A percentile compares a stretch with the other conserved stretches of the same genome.
These are phyloP conservation scores for Paratilapia polleni DNA, from an alignment of 2,113 vertebrate genomes.

Conservation along the genomic window DNA sequence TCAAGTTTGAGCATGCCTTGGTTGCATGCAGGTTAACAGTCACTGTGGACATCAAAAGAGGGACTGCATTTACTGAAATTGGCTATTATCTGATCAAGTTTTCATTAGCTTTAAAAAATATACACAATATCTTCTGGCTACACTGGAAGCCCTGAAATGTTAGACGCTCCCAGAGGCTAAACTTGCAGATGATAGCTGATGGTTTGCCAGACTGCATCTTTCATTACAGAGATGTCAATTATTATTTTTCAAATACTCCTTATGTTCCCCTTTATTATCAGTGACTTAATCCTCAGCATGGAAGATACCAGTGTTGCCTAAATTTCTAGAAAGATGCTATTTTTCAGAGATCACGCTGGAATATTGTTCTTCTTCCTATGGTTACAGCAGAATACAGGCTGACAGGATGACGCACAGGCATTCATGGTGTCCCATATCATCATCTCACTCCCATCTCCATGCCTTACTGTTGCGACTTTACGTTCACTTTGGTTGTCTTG, in stretches of 20 bases:
- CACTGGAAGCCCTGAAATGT: neutral
- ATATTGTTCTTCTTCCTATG: neutral
- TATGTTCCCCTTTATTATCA: neutral
- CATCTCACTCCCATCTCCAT: too few species aligned
- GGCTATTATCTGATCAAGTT: neutral
- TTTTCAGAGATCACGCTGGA: neutral
- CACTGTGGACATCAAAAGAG: too few species aligned
- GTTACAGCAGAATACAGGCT: neutral
- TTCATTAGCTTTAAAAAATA: neutral
- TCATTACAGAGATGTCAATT: neutral
- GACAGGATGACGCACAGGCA: neutral
- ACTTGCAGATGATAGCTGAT: neutral
- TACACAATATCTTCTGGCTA: neutral
- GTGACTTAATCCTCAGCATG: neutral
- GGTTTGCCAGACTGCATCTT: neutral
- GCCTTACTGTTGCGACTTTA: too few species aligned
- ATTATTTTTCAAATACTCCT: neutral
- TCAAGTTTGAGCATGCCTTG: neutral
- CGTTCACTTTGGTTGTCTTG: too few species aligned
- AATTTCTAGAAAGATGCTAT: neutral
- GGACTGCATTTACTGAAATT: too few species aligned
- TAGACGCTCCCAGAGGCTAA: neutral
- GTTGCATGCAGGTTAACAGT: neutral
- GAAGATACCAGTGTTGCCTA: fast-evolving
- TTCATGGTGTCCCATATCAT: neutral